Conservation (phyloP, 1,140 invertebrate species). For the Cydia splendana region DNA sequence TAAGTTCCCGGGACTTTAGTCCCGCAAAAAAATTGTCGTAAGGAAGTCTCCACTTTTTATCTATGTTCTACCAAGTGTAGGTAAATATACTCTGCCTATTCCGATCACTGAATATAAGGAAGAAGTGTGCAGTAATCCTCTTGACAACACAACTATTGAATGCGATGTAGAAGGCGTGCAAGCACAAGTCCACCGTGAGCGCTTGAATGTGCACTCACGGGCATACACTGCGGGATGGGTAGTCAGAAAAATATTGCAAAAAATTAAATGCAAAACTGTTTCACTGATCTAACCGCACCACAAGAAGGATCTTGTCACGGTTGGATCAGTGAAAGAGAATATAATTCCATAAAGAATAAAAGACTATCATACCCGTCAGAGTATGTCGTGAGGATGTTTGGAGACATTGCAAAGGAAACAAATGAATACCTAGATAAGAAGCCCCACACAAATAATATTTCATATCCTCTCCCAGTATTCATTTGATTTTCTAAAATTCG, state of each 20-base stretch:
- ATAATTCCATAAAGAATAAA: conserved; percentile 34
- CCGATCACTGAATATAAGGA: neutral
- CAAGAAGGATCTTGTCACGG: conserved; percentile 22
- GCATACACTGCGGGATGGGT: conserved; percentile 40
- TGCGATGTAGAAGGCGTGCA: neutral
- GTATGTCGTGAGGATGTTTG: conserved; percentile 35
- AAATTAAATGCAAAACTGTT: conserved; percentile 35
- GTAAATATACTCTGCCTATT: too few relatives aligned
- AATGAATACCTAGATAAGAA: conserved; percentile 36
- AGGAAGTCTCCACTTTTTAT: too few relatives aligned
- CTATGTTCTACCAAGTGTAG: too few relatives aligned
- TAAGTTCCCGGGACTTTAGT: too few relatives aligned
- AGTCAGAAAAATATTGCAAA: conserved; percentile 39
- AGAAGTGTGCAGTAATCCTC: neutral
- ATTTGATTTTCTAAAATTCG: conserved; percentile 18
- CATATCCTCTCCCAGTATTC: conserved; percentile 22
- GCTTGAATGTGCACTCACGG: conserved; percentile 39
- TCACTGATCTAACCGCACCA: conserved; percentile 23
- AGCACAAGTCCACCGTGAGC: neutral
- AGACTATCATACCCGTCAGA: conserved; percentile 37
- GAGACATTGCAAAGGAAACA: conserved; percentile 27
- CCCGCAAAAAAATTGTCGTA: too few relatives aligned
- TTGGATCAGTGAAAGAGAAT: conserved; percentile 37
- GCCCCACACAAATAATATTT: conserved; percentile 3
- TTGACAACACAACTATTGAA: neutral